Conservation (phyloP, 2,797 vertebrate species). For the Huso huso region DNA sequence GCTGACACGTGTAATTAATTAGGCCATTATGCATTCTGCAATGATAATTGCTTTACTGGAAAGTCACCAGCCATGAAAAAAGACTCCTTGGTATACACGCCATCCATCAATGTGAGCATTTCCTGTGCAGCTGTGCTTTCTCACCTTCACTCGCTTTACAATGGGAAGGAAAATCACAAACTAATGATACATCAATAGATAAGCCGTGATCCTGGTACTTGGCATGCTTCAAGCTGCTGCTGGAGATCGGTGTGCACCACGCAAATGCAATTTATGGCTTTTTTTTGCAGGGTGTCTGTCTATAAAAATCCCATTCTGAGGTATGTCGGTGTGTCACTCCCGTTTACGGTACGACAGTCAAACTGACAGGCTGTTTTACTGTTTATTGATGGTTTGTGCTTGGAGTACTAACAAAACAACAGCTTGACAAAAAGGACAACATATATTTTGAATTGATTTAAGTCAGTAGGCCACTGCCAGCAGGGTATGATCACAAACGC, state of each 20-base stretch:
- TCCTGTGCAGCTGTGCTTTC: constrained; percentile 47
- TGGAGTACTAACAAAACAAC: no score
- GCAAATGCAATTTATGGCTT: neutral
- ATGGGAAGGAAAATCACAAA: constrained; percentile 30
- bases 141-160: constrained; percentile 71
- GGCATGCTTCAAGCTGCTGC: constrained; percentile 33
- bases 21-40: constrained; percentile 96
- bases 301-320: neutral
- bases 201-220: constrained; percentile 20
- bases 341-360: no score
- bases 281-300: neutral
- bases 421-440: no score
- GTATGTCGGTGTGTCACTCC: no score
- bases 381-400: no score
- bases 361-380: no score
- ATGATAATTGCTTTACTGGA: constrained; percentile 99
- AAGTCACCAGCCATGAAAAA: constrained; percentile 91
- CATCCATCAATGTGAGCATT: constrained; percentile 78
- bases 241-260: constrained; percentile 39
- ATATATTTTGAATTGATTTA: no score
- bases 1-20: constrained; percentile 99
- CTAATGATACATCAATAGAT: constrained; percentile 18
- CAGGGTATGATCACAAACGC: no score
- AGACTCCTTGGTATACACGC: constrained; percentile 55
- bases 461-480: no score